phyloP scores from a whole-genome alignment of 2,113 vertebrate genomes.

The Caranx ignobilis region DNA sequence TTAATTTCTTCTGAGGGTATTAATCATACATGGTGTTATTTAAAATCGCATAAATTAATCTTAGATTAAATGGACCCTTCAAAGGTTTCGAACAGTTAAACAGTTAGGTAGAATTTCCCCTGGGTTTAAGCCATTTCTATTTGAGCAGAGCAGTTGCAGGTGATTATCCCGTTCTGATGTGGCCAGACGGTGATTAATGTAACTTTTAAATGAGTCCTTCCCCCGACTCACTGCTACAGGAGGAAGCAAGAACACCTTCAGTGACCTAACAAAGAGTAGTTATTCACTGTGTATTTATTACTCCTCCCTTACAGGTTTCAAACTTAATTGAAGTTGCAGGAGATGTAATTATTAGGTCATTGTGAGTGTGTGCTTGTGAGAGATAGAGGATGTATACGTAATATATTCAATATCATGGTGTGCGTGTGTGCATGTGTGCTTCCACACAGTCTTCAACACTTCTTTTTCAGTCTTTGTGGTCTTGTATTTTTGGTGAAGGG shows the following conservation, averaged over 20 bases:
- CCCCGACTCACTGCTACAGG: constrained; percentile 76
- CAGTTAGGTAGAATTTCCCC: constrained; percentile 98
- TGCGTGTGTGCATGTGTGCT: neutral
- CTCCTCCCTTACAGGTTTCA: constrained; percentile 57
- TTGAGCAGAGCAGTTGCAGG: constrained; percentile 94
- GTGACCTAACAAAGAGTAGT: constrained; percentile 86
- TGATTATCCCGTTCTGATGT: constrained; percentile 97
- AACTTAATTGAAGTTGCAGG: constrained; percentile 65
- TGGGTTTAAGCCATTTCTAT: constrained; percentile 92
- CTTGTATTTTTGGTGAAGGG: neutral
- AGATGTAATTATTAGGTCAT: constrained; percentile 75
- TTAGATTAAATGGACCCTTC: constrained; percentile 99
- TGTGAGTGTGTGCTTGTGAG: neutral
- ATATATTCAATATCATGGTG: neutral
- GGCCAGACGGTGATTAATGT: constrained; percentile 95
- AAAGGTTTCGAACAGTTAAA: constrained; percentile 99
- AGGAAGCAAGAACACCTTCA: constrained; percentile 89
- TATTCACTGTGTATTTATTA: constrained; percentile 63
- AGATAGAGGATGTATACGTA: neutral
- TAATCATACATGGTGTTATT: constrained; percentile 99
- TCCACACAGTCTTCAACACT: no score
- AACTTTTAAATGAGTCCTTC: constrained; percentile 93
- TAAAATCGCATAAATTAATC: constrained; percentile 99
- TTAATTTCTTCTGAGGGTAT: constrained; percentile 98
- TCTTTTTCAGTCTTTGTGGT: neutral